Evolutionary conservation across 2,113 vertebrate genomes (phyloP).

Genomic region (Calidris pygmaea): DNA sequence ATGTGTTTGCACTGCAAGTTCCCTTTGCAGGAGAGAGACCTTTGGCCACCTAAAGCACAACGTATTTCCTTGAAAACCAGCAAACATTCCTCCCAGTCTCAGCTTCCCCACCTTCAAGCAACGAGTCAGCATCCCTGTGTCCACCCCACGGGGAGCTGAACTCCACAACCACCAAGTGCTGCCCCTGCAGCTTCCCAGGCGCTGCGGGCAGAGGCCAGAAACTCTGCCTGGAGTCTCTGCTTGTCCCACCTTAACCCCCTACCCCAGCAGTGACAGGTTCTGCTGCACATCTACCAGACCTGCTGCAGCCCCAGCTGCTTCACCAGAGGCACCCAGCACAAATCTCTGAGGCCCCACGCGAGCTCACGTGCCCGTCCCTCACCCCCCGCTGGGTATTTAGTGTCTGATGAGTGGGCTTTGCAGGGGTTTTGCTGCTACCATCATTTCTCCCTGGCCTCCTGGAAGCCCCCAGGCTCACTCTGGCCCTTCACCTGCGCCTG

Average conservation of each 20-base stretch:
- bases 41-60: background rate
- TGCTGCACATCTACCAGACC: background rate
- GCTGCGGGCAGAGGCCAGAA: background rate
- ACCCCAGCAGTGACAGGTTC: background rate
- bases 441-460: too few species aligned
- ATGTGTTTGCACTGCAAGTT: background rate
- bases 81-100: background rate
- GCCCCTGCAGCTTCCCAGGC: background rate
- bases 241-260: background rate
- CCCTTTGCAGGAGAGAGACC: background rate
- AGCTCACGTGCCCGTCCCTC: rapidly evolving
- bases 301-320: background rate
- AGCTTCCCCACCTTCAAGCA: background rate
- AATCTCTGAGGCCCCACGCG: background rate
- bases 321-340: background rate
- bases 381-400: background rate
- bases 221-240: background rate
- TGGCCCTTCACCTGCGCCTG: background rate
- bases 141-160: rapidly evolving
- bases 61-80: background rate
- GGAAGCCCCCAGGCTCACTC: background rate
- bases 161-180: background rate
- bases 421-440: background rate
- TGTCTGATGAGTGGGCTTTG: background rate
- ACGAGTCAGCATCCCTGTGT: background rate